Percentiles rank a stretch among this genome's conserved stretches.
Evolutionary conservation across 1,140 invertebrate species (phyloP).

Genomic region (Metopolophium dirhodum): DNA sequence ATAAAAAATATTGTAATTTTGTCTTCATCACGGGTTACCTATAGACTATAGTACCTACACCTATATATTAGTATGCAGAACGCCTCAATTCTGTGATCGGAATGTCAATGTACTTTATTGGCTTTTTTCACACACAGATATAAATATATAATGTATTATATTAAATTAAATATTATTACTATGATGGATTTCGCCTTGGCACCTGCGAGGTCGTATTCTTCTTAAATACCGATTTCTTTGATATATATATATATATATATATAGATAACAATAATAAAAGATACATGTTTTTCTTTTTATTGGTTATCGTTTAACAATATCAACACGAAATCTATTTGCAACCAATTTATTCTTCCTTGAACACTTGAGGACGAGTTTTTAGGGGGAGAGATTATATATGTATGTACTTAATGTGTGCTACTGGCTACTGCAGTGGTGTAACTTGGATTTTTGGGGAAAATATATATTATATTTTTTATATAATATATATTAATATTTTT

Average conservation of each 20-base stretch:
- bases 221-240: slow-evolving; percentile 31
- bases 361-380: background rate
- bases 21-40: background rate
- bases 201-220: slow-evolving; percentile 46
- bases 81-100: background rate
- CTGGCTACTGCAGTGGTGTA: background rate
- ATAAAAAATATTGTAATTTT: background rate
- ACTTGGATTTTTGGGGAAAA: background rate
- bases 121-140: background rate
- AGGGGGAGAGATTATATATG: background rate
- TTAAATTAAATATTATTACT: background rate
- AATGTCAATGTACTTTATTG: slow-evolving; percentile 42
- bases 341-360: slow-evolving; percentile 40
- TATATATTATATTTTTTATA: no score
- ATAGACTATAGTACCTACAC: no score
- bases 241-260: background rate
- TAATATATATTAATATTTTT: no score
- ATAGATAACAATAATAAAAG: background rate
- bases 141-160: background rate
- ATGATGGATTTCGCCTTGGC: slow-evolving; percentile 40
- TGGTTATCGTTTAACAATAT: slow-evolving; percentile 29
- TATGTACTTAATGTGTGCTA: background rate
- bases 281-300: slow-evolving; percentile 33
- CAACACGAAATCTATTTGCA: background rate
- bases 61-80: background rate